These are phyloP conservation scores for Hemiprocne comata DNA, from an alignment of 2,113 vertebrate species.

Conservation along the genomic window DNA sequence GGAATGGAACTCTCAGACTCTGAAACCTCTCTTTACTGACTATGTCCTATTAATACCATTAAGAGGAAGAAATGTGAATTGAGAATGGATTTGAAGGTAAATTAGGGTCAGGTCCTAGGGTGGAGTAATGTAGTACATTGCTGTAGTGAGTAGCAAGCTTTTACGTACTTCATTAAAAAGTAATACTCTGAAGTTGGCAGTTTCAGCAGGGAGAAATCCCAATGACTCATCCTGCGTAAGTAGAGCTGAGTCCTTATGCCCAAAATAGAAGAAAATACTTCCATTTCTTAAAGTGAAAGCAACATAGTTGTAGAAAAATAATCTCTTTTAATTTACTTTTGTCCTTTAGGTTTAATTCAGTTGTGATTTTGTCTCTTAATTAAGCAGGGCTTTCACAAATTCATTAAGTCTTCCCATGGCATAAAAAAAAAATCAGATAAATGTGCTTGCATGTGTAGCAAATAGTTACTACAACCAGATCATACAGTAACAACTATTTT, in stretches of 20 bases:
- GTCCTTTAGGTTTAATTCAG: background rate
- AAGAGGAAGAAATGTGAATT: background rate
- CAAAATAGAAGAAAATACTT: background rate
- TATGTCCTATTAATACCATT: background rate
- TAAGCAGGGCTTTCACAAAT: background rate
- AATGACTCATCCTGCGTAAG: background rate
- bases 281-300: background rate
- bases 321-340: background rate
- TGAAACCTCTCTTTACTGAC: background rate
- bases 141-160: background rate
- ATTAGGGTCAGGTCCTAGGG: background rate
- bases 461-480: background rate
- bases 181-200: background rate
- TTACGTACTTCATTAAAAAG: background rate
- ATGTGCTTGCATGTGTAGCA: background rate
- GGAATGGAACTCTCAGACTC: background rate
- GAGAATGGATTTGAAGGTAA: background rate
- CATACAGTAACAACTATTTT: background rate
- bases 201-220: background rate
- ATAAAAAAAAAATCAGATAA: background rate
- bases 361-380: background rate
- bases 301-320: background rate
- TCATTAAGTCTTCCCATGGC: background rate
- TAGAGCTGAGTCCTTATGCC: background rate
- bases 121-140: background rate